Percentiles rank a stretch among this genome's conserved stretches.
Conservation (phyloP, 1,140 invertebrate genomes). For the Achroia grisella region DNA sequence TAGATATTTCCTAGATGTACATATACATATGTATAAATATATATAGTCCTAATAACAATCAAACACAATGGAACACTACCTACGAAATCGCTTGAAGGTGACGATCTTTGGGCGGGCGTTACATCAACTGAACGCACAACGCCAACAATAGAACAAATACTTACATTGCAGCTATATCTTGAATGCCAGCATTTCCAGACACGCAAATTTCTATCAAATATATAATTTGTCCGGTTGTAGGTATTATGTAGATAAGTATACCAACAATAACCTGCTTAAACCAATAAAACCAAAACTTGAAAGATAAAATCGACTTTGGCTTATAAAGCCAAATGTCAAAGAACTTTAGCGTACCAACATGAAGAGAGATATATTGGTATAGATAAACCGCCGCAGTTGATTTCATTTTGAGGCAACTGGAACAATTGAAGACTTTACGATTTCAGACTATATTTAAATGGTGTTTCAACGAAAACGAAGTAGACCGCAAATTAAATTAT, state of each 20-base stretch:
- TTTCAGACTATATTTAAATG: slow-evolving; percentile 1
- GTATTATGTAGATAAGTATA: slow-evolving; percentile 15
- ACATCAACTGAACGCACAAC: background rate
- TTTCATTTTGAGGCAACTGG: slow-evolving; percentile 13
- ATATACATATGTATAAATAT: too few relatives aligned
- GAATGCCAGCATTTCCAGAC: slow-evolving; percentile 16
- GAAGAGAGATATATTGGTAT: slow-evolving; percentile 14
- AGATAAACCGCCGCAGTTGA: slow-evolving; percentile 8
- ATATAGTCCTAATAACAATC: too few relatives aligned
- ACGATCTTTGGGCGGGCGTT: background rate
- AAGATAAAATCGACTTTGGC: slow-evolving; percentile 12
- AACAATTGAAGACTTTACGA: background rate
- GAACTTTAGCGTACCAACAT: slow-evolving; percentile 16
- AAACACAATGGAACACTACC: too few relatives aligned
- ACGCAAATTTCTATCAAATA: slow-evolving; percentile 18
- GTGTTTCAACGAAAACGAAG: too few relatives aligned
- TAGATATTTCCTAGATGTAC: too few relatives aligned
- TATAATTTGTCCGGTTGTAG: slow-evolving; percentile 12
- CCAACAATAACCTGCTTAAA: slow-evolving; percentile 9
- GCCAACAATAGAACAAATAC: slow-evolving; percentile 1
- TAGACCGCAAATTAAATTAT: too few relatives aligned
- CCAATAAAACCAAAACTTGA: slow-evolving; percentile 16
- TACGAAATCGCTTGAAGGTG: too few relatives aligned
- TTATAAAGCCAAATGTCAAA: slow-evolving; percentile 25
- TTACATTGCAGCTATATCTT: slow-evolving; percentile 24